These are phyloP conservation scores for Calcarius ornatus DNA, from an alignment of 2,113 vertebrate genomes.

Conservation along the genomic window DNA sequence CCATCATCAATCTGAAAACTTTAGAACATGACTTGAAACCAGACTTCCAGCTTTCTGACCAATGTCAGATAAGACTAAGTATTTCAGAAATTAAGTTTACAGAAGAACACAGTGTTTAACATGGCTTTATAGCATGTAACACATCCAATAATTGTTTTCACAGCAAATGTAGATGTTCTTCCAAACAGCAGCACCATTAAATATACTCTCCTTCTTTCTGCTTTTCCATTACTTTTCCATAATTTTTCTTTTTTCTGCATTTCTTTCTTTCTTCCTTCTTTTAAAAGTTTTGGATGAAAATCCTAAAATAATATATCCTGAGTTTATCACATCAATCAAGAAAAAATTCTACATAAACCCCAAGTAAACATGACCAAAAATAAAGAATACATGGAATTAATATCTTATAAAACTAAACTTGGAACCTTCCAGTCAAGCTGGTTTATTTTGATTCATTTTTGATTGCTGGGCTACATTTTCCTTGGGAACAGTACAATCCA, in stretches of 20 bases:
- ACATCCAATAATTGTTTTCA: background rate
- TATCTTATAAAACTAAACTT: background rate
- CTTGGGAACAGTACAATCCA: background rate
- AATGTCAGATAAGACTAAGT: background rate
- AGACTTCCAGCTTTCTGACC: background rate
- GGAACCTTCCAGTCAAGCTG: background rate
- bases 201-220: background rate
- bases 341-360: background rate
- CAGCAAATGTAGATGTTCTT: background rate
- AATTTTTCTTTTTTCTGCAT: background rate
- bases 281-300: background rate
- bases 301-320: background rate
- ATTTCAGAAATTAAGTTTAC: background rate
- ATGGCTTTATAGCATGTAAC: background rate
- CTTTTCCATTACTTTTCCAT: background rate
- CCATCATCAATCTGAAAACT: background rate
- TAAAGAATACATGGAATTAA: background rate
- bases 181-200: background rate
- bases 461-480: background rate
- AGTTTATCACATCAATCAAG: background rate
- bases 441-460: background rate
- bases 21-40: background rate
- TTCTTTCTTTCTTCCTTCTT: background rate
- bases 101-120: background rate
- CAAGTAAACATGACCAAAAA: background rate